These are phyloP conservation scores for Hemaris fuciformis DNA, from an alignment of 2,888 invertebrate species.

Conservation along the genomic window DNA sequence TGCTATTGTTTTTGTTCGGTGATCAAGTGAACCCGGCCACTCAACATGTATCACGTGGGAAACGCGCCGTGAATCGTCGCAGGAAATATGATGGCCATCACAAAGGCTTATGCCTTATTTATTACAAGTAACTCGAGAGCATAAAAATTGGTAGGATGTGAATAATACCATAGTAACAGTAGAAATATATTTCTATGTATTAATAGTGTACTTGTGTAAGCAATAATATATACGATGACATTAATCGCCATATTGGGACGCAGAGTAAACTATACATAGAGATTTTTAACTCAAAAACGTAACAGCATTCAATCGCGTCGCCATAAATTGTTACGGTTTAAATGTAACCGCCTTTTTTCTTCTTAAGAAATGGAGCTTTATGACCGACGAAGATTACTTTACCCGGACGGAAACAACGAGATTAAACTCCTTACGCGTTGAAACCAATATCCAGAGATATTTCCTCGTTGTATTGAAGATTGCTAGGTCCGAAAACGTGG, in stretches of 20 bases:
- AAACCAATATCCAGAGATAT: constrained; percentile 57
- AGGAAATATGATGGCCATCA: constrained; percentile 27
- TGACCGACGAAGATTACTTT: constrained; percentile 47
- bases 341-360: background rate
- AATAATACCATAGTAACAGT: background rate
- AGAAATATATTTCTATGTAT: no score
- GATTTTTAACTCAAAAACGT: background rate
- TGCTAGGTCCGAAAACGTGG: constrained; percentile 30
- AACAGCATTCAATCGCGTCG: background rate
- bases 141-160: background rate
- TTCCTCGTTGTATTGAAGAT: constrained; percentile 33
- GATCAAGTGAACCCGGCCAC: constrained; percentile 49
- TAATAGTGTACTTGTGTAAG: no score
- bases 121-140: background rate
- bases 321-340: background rate
- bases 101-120: background rate
- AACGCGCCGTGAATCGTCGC: constrained; percentile 39
- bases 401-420: constrained; percentile 47
- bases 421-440: constrained; percentile 51
- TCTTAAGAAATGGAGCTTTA: constrained; percentile 29
- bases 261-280: no score
- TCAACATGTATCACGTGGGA: constrained; percentile 42
- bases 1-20: constrained; percentile 65
- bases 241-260: no score
- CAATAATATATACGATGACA: no score